phyloP scores from a whole-genome alignment of 1,140 invertebrate species.

The Drosophila eugracilis region DNA sequence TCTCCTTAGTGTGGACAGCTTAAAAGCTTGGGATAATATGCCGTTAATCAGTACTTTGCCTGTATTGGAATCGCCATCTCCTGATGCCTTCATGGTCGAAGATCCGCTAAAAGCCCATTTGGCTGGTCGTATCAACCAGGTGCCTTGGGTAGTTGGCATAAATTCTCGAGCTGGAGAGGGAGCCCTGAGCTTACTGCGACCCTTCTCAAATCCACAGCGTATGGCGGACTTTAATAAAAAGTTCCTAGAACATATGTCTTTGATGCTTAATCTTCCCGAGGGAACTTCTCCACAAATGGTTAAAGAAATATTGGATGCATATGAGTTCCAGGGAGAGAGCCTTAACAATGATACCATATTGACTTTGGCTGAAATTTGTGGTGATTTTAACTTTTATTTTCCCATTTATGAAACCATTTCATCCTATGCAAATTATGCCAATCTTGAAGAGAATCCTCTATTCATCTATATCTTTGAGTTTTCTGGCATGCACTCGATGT shows the following conservation, averaged over 20 bases:
- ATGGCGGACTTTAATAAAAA: conserved; percentile 43
- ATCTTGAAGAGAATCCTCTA: conserved; percentile 40
- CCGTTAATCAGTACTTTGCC: conserved; percentile 73
- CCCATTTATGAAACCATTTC: conserved; percentile 47
- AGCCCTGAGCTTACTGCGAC: conserved; percentile 25
- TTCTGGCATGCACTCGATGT: neutral
- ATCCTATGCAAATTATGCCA: conserved; percentile 48
- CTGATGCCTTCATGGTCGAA: conserved; percentile 81
- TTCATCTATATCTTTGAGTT: conserved; percentile 58
- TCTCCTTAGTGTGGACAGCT: conserved; percentile 52
- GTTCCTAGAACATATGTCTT: conserved; percentile 32
- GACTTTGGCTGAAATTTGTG: conserved; percentile 27
- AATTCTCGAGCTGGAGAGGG: conserved; percentile 73
- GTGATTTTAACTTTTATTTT: conserved; percentile 59
- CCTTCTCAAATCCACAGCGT: conserved; percentile 1
- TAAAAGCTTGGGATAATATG: conserved; percentile 75
- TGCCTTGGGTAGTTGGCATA: conserved; percentile 84
- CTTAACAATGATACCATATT: conserved; percentile 49
- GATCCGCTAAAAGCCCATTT: conserved; percentile 66
- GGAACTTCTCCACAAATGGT: conserved; percentile 4
- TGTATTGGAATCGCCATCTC: conserved; percentile 69
- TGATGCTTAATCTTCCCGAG: conserved; percentile 30
- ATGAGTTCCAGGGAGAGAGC: conserved; percentile 11
- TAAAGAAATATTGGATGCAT: conserved; percentile 20
- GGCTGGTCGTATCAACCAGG: conserved; percentile 64